These are phyloP conservation scores for Rhipidura dahli DNA, from an alignment of 2,113 vertebrate genomes.

Conservation along the genomic window DNA sequence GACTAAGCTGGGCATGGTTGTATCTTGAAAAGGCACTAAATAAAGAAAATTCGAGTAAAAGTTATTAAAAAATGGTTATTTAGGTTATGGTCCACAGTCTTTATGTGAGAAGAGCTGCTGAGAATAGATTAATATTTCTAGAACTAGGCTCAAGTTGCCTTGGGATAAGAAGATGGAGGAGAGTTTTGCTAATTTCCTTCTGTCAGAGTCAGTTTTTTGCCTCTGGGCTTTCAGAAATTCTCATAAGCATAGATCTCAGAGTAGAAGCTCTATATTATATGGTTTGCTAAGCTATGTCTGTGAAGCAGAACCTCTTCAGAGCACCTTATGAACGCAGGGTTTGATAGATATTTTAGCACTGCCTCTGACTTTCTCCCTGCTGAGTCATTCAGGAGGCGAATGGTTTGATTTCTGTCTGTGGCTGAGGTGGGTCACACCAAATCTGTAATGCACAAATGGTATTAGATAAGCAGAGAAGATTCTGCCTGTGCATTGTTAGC, in stretches of 20 bases:
- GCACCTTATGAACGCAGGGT: neutral
- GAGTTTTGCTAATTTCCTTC: neutral
- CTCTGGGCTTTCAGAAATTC: neutral
- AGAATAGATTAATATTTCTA: neutral
- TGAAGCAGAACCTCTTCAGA: neutral
- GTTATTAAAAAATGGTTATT: neutral
- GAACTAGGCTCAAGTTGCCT: neutral
- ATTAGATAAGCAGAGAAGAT: neutral
- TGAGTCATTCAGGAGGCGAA: neutral
- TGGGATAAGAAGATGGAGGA: neutral
- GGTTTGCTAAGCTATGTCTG: neutral
- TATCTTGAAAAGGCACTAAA: neutral
- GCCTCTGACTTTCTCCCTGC: neutral
- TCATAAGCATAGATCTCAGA: neutral
- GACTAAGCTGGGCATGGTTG: neutral
- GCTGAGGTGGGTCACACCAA: neutral
- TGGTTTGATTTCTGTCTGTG: neutral
- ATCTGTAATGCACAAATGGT: neutral
- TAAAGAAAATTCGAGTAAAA: neutral
- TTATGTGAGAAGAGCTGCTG: neutral
- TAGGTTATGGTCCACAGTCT: neutral
- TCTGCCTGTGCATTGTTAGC: neutral
- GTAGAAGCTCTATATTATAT: neutral
- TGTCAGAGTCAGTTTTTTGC: neutral
- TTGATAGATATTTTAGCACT: neutral